Base-by-base conservation (phyloP, 37 sponge, comb jelly and placozoan species). In the Crambe crambe region DNA sequence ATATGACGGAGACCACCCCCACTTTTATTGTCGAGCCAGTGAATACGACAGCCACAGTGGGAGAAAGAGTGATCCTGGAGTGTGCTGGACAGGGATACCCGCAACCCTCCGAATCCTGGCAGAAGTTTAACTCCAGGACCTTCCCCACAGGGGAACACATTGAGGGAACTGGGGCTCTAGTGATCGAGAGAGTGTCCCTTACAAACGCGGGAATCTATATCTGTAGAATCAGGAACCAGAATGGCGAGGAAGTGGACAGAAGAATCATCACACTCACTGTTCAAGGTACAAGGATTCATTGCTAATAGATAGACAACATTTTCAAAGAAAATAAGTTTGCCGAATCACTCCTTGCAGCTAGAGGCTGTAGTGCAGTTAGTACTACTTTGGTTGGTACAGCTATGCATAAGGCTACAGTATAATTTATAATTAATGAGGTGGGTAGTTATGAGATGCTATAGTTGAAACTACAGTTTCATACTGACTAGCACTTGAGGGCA, bases 61-160 rank as follows among this genome's bases (percentile, higher is more conserved):
- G 81, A 35, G 61, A 32, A 2, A 58, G 1, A 2, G 61, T 70
- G 12, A 56, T 54, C 29, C n/a, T 80, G 37, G 81, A 80, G 29
- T 80, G 81, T 56, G 72, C 72, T 25, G 40, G 70, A 29, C 29
- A 26, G 26, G 60, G 70, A 25, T 36, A 60, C 30, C 61, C 76
- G 0, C 22, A 69, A 3, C 63, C 60, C 18, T 40, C 32, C 37
- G 59, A 67, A 29, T 25, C 59, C 6, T 80, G 81, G 81, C n/a
- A 39, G 26, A 2, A 23, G 42, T 23, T 40, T 30, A 1, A 39
- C 42, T 40, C 41, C 1, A 5, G 23, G 8, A 25, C 65, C 1
- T 21, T 77, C 41, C 78, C 78, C 60, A 1, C 1, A 15, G 54
- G 59, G 0, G 3, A 1, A 10, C 35, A 38, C n/a, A 60, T 61